phyloP scores from a whole-genome alignment of 2,797 vertebrate genomes.

The Hoplostethus atlanticus region DNA sequence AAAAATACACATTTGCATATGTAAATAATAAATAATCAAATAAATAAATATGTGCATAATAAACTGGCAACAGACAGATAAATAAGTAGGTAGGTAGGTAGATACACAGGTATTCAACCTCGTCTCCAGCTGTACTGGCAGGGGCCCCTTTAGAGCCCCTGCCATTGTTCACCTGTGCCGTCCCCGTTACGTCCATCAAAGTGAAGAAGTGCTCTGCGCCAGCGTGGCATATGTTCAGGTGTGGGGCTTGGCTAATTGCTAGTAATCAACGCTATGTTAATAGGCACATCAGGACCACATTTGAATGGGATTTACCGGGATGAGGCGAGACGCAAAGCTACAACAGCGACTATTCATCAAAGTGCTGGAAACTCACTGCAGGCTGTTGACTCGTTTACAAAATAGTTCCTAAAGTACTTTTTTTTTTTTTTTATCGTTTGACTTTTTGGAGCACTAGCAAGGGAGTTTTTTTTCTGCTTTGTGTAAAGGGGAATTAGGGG shows the following conservation, averaged over 20 bases:
- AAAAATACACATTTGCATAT: neutral
- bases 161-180: neutral
- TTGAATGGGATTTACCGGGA: slow-evolving; percentile 40
- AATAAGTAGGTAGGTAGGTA: no score
- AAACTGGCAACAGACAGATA: no score
- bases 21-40: no score
- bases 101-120: no score
- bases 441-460: slow-evolving; percentile 52
- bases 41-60: no score
- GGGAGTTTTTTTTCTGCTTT: slow-evolving; percentile 62
- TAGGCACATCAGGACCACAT: slow-evolving; percentile 40
- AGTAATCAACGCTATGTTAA: slow-evolving; percentile 50
- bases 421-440: slow-evolving; percentile 35
- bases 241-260: slow-evolving; percentile 45
- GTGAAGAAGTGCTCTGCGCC: slow-evolving; percentile 16
- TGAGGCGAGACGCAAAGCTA: slow-evolving; percentile 34
- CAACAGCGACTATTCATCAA: slow-evolving; percentile 58
- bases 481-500: slow-evolving; percentile 66
- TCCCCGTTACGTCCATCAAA: neutral
- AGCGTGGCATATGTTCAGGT: slow-evolving; percentile 35
- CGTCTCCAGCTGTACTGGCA: no score
- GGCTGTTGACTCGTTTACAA: slow-evolving; percentile 56
- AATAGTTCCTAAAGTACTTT: slow-evolving; percentile 60
- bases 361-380: slow-evolving; percentile 53
- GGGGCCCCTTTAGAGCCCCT: no score